Conservation (phyloP, 2,888 invertebrate genomes). For the Papilio demoleus region DNA sequence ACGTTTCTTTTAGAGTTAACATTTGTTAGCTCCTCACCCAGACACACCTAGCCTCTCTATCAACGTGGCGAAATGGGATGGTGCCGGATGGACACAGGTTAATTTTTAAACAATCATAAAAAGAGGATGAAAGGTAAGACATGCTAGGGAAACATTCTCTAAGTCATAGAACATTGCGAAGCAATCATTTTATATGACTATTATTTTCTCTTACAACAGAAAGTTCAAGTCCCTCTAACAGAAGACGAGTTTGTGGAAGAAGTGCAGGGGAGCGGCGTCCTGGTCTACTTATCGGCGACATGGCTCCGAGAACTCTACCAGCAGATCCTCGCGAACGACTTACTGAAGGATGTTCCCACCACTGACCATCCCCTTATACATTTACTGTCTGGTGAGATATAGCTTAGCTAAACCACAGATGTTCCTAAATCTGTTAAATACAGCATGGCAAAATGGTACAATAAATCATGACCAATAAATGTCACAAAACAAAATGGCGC, state of each 20-base stretch:
- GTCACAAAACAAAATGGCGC: too few species aligned
- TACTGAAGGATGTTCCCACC: constrained; percentile 88
- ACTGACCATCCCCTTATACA: constrained; percentile 88
- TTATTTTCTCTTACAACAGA: constrained; percentile 50
- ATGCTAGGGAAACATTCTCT: too few species aligned
- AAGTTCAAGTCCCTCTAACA: constrained; percentile 83
- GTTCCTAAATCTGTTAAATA: neutral
- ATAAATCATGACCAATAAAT: too few species aligned
- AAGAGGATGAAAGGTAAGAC: too few species aligned
- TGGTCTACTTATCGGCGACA: constrained; percentile 95
- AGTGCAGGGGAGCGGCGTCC: constrained; percentile 95
- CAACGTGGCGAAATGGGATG: too few species aligned
- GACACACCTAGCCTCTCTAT: too few species aligned
- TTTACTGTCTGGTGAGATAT: constrained; percentile 86
- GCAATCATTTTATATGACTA: neutral
- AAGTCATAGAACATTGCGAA: neutral
- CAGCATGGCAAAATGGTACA: too few species aligned
- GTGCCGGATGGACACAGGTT: too few species aligned
- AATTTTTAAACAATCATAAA: too few species aligned
- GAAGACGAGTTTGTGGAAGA: constrained; percentile 96
- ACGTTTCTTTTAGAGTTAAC: too few species aligned
- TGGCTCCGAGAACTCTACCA: constrained; percentile 97
- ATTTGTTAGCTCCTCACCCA: too few species aligned
- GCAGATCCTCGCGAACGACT: constrained; percentile 89
- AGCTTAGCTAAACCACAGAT: too few species aligned